phyloP scores from a whole-genome alignment of 2,888 invertebrate genomes.

The Subacronicta megacephala region DNA sequence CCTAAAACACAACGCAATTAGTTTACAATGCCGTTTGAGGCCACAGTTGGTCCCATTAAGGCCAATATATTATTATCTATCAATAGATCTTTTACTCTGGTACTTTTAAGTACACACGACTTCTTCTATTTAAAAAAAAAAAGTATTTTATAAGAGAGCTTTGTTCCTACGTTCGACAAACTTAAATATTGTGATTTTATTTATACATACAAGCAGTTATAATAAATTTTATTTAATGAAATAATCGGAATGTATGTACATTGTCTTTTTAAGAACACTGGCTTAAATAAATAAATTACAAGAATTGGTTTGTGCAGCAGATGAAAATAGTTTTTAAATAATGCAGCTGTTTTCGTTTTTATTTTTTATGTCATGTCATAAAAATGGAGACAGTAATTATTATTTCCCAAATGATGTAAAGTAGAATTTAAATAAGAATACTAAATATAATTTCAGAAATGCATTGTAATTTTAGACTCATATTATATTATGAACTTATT shows the following conservation, averaged over 20 bases:
- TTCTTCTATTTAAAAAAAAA: no score
- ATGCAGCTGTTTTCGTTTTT: no score
- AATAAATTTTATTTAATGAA: background rate
- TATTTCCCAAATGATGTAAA: slow-evolving; percentile 15
- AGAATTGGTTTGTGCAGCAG: background rate
- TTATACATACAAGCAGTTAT: background rate
- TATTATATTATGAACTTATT: slow-evolving; percentile 1
- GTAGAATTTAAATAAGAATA: slow-evolving; percentile 18
- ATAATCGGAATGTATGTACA: slow-evolving; percentile 17
- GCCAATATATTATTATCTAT: background rate
- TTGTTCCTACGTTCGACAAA: no score
- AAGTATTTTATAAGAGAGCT: slow-evolving; percentile 1
- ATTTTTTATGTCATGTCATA: slow-evolving; percentile 8
- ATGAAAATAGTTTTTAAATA: no score
- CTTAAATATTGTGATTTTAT: background rate
- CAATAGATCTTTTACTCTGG: background rate
- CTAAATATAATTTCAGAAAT: slow-evolving; percentile 14
- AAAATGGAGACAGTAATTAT: slow-evolving; percentile 2
- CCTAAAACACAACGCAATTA: background rate
- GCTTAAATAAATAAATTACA: slow-evolving; percentile 3
- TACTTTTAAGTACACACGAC: background rate
- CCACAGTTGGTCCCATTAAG: background rate
- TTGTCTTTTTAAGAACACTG: slow-evolving; percentile 8
- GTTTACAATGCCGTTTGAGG: background rate
- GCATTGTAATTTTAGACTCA: slow-evolving; percentile 7